These are phyloP conservation scores for Brotula barbata DNA, from an alignment of 2,797 vertebrate genomes.

Conservation along the genomic window DNA sequence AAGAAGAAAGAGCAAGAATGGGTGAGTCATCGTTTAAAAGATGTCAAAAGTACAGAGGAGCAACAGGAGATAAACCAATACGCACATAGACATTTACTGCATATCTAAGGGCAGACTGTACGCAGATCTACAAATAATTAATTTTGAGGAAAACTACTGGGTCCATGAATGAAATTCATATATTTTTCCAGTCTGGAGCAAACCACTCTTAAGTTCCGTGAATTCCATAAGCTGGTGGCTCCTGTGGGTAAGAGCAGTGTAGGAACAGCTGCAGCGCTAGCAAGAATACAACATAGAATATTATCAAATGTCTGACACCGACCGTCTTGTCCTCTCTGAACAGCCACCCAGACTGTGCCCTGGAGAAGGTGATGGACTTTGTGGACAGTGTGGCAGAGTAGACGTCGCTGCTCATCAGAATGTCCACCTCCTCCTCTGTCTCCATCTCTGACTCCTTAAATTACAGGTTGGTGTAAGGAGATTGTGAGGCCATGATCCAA, in stretches of 20 bases:
- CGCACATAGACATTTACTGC: conserved; percentile 5
- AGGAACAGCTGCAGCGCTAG: not conserved
- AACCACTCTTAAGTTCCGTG: conserved; percentile 9
- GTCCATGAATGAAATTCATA: conserved; percentile 10
- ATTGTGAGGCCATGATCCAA: not conserved
- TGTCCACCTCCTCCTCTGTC: conserved; percentile 98
- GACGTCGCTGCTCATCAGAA: conserved; percentile 99
- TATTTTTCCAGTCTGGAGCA: conserved; percentile 17
- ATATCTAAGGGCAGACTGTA: conserved; percentile 19
- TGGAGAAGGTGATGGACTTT: conserved; percentile 96
- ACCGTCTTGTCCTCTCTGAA: conserved; percentile 99
- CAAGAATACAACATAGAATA: not conserved
- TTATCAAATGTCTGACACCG: conserved; percentile 1
- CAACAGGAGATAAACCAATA: conserved; percentile 13
- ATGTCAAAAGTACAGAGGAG: conserved; percentile 12
- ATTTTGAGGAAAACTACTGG: not conserved
- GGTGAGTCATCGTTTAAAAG: conserved; percentile 33
- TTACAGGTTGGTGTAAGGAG: not conserved
- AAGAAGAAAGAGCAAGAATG: conserved; percentile 31
- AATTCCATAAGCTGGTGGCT: conserved; percentile 5
- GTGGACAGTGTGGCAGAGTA: conserved; percentile 98
- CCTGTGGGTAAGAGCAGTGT: not conserved
- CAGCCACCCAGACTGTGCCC: conserved; percentile 96
- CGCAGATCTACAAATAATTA: too few species aligned
- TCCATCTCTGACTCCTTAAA: conserved; percentile 97